Base-by-base conservation (phyloP, 2,113 vertebrate genomes). In the Rhadina sibilatrix region DNA sequence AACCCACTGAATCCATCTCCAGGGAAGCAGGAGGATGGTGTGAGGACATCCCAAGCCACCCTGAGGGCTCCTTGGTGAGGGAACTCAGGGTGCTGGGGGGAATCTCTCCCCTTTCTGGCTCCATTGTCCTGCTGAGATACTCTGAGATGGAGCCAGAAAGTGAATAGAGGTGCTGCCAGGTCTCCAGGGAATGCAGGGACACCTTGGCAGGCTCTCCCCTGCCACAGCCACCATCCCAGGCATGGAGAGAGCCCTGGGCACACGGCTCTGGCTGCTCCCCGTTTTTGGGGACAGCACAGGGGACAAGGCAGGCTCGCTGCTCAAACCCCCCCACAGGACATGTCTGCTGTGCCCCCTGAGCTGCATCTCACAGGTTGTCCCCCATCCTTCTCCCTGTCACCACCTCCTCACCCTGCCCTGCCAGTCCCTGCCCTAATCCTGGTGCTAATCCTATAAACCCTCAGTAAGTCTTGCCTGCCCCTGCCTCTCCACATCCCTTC, bases 381-480 rank as follows among this genome's bases (percentile, higher is more conserved):
- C 81, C 18, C 15, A 11, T 57, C n/a, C 42, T 53, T 78, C 28
- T 79, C 47, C 53, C 70, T 10, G 59, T 10, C 37, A 46, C 46
- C 63, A 52, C 54, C 69, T 86, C 83, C 89, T 81, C 0, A 0
- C 76, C 47, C 72, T 78, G 71, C 60, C 88, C 42, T 12, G 12
- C 37, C 17, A 0, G 40, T 52, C 70, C 92, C 74, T 85, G 59
- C 84, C 92, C 83, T 76, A 80, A 92, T 83, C 78, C 54, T 1
- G 0, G 4, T 28, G 49, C 75, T 97, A 96, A 97, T 97, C 95
- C 90, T 60, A 93, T 97, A 95, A 97, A 96, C 49, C 93, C 75
- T 63, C 10, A 0, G 87, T 40, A 97, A 96, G 94, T 94, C 96
- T 87, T 91, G 50, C 90, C 80, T 80, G 66, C 27, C 65, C 54